A percentile compares a stretch with the other conserved stretches of the same genome.
phyloP scores from a whole-genome alignment of 2,888 invertebrate species.

The Melangyna quadrimaculata region DNA sequence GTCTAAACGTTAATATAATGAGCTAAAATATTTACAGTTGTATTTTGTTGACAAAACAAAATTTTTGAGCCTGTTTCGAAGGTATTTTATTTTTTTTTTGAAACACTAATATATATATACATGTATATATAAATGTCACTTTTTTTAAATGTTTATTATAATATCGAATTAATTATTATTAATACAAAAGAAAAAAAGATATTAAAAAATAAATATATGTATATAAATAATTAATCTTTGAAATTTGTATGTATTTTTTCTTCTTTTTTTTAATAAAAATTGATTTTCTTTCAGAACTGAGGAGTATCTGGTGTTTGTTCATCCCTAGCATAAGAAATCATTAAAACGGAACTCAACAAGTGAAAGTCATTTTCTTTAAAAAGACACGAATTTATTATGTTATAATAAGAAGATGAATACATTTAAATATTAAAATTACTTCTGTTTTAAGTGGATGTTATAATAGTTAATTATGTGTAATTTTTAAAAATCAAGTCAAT shows the following conservation, averaged over 20 bases:
- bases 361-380: constrained; percentile 61
- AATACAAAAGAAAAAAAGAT: neutral
- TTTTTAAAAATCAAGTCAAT: constrained; percentile 23
- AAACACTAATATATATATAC: too few species aligned
- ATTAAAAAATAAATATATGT: neutral
- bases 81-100: too few species aligned
- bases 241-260: neutral
- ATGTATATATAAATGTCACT: too few species aligned
- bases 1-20: too few species aligned
- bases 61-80: too few species aligned
- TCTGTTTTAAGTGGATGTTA: too few species aligned
- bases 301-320: constrained; percentile 78
- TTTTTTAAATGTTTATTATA: constrained; percentile 26
- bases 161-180: constrained; percentile 13
- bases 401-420: too few species aligned
- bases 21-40: too few species aligned
- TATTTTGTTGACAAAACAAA: too few species aligned
- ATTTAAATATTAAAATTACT: too few species aligned
- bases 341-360: constrained; percentile 37
- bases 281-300: constrained; percentile 76
- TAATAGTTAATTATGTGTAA: too few species aligned
- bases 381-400: neutral
- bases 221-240: constrained; percentile 1
- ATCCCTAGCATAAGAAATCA: constrained; percentile 74
- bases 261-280: constrained; percentile 2